Evolutionary conservation across 2,113 vertebrate species (phyloP), one percentile per base, ranked within the genome.

Genomic region (Pomatostomus ruficeps): DNA sequence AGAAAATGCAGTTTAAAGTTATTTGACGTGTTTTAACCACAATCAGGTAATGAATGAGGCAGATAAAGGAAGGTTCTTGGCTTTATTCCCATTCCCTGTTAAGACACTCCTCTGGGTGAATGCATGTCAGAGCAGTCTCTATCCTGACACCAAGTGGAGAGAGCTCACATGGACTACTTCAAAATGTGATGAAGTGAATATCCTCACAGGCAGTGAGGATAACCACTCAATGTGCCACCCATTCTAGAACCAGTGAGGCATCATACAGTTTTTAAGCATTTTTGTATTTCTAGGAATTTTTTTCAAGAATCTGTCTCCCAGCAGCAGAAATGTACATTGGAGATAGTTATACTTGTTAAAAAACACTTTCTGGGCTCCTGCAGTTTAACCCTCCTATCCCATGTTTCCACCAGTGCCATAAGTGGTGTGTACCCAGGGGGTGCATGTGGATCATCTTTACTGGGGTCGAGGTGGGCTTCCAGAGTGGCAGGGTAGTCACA

Each of bases 111-210:
- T 74, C 65, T 33, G 43, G 38, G 7, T 49, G 61, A 88, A 54
- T 2, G 1, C 22, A 18, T 24, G n/a, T 82, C 73, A 84, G 20
- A 95, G 57, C 57, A 95, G 70, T 49, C 80, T 95, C 89, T 78
- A 78, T 45, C 73, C 95, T 95, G 96, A 97, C 93, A 96, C 89
- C 94, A 96, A 92, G 93, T 65, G 93, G 91, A 95, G 51, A 78
- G 40, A 84, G 23, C 16, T 91, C 73, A 89, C 65, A 75, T 4
- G 1, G 57, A 18, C 81, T 79, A 35, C 35, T 88, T 48, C 57
- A 68, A 81, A 88, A 77, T 19, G 14, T 3, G 0, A 43, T 11
- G 18, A 43, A 43, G 19, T 22, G 5, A 24, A 38, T 20, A 24
- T 51, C 12, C 59, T 57, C 42, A 19, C 18, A 36, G 43, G 8